phyloP scores from a whole-genome alignment of 2,888 invertebrate genomes.

The Arctia plantaginis region DNA sequence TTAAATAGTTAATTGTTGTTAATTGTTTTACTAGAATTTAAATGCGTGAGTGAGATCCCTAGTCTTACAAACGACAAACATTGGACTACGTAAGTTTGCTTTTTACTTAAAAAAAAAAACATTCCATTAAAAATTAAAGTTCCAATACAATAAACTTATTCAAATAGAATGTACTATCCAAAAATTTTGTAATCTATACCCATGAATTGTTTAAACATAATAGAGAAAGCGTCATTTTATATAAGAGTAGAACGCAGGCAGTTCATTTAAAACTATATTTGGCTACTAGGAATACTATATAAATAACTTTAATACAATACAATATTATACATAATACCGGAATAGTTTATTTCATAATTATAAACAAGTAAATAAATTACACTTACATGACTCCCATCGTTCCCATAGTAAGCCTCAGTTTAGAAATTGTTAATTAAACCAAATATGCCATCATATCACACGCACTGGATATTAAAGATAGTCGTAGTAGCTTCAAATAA shows the following conservation, averaged over 20 bases:
- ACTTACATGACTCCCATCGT: neutral
- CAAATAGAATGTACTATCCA: neutral
- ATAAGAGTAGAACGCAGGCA: too few species aligned
- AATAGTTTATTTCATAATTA: neutral
- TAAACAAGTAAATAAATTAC: neutral
- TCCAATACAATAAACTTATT: neutral
- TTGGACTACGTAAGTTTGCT: too few species aligned
- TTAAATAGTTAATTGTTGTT: neutral
- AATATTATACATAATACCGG: too few species aligned
- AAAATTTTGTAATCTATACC: too few species aligned
- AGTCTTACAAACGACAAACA: too few species aligned
- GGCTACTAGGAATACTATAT: too few species aligned
- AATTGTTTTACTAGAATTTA: neutral
- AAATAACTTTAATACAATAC: too few species aligned
- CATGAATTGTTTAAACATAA: too few species aligned
- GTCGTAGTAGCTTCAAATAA: conserved; percentile 40
- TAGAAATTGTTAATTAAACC: neutral
- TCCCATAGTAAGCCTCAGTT: neutral
- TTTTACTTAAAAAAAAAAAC: too few species aligned
- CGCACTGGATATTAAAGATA: neutral
- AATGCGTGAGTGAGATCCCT: too few species aligned
- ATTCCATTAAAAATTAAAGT: neutral
- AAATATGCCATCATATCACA: neutral
- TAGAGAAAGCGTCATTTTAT: too few species aligned
- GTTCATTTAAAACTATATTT: too few species aligned